Conservation (phyloP, 1,140 invertebrate genomes). For the Babylonia areolata region DNA sequence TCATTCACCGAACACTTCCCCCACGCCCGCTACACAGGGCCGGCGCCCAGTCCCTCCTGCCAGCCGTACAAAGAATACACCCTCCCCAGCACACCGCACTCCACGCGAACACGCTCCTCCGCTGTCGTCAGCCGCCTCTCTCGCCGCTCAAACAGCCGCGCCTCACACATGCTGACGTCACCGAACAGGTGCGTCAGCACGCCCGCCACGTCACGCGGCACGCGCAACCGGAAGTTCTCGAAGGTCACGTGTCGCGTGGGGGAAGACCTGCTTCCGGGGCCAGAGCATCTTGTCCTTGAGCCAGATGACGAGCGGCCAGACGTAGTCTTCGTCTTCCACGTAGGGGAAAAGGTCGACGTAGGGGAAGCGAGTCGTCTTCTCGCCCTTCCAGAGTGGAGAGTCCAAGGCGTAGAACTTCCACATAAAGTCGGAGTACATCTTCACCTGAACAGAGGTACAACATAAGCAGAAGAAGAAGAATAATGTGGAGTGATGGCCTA, state of each 20-base stretch:
- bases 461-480: too few species aligned
- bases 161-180: conserved; percentile 32
- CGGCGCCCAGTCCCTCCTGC: too few species aligned
- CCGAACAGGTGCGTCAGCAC: conserved; percentile 38
- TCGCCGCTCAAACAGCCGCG: conserved; percentile 36
- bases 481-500: too few species aligned
- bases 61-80: conserved; percentile 33
- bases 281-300: conserved; percentile 53
- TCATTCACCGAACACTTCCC: too few species aligned
- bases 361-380: conserved; percentile 49
- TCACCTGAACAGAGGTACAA: too few species aligned
- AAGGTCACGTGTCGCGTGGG: conserved; percentile 33
- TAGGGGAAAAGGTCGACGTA: conserved; percentile 57
- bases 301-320: conserved; percentile 51
- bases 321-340: conserved; percentile 43
- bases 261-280: conserved; percentile 39
- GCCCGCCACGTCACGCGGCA: conserved; percentile 24
- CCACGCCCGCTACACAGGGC: too few species aligned
- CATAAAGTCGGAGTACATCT: conserved; percentile 41
- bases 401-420: conserved; percentile 51
- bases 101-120: conserved; percentile 31
- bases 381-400: conserved; percentile 30
- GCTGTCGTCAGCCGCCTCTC: conserved; percentile 32
- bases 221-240: conserved; percentile 33
- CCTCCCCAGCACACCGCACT: conserved; percentile 18